Percentiles rank a stretch among this genome's conserved stretches.
These are phyloP conservation scores for Brachionus sp. DNA, from an alignment of 1,140 invertebrate species.

Conservation along the genomic window DNA sequence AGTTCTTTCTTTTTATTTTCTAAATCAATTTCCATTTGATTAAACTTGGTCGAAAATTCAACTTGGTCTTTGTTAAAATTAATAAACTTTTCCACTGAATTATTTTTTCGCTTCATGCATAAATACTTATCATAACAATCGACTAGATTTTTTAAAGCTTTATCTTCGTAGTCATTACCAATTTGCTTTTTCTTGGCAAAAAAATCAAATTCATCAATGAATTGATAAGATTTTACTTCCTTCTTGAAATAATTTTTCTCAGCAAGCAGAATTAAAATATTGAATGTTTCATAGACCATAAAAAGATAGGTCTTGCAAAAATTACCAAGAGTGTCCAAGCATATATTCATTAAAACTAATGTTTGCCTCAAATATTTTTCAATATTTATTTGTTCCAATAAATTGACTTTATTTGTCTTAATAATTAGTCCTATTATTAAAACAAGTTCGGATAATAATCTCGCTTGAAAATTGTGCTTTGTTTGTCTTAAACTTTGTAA, in stretches of 20 bases:
- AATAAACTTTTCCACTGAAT: not conserved
- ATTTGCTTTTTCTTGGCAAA: not conserved
- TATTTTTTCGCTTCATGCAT: not conserved
- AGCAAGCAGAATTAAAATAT: not conserved
- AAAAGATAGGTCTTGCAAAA: not conserved
- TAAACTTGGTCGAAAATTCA: not conserved
- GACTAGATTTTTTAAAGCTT: not conserved
- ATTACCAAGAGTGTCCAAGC: not conserved
- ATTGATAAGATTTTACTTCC: not conserved
- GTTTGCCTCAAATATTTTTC: not conserved
- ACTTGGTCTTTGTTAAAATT: not conserved
- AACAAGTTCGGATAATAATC: not conserved
- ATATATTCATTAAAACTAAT: not conserved
- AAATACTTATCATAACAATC: not conserved
- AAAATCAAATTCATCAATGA: not conserved
- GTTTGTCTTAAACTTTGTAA: not conserved
- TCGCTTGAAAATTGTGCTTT: not conserved
- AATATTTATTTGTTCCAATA: not conserved
- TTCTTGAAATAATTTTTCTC: not conserved
- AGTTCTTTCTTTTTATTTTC: not conserved
- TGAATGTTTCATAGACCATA: not conserved
- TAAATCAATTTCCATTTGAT: not conserved
- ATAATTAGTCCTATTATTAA: not conserved
- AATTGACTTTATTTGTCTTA: not conserved
- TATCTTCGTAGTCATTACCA: not conserved